A percentile compares a stretch with the other conserved stretches of the same genome.
Conservation (phyloP, 2,888 invertebrate genomes). For the Pandemis heparana region DNA sequence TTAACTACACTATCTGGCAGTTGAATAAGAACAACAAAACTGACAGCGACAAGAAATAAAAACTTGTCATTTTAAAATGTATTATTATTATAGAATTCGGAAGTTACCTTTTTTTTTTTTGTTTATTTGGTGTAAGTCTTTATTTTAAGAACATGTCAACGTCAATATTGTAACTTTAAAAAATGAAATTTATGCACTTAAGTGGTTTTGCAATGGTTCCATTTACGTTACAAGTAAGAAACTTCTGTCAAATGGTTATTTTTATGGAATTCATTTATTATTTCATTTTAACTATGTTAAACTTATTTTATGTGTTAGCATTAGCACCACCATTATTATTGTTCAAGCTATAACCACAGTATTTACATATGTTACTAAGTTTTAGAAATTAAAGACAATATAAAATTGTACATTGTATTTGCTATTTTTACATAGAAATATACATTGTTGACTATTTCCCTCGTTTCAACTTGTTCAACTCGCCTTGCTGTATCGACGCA, state of each 20-base stretch:
- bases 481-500: conserved; percentile 93
- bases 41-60: conserved; percentile 39
- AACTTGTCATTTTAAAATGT: neutral
- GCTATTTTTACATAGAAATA: conserved; percentile 52
- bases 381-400: neutral
- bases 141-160: neutral
- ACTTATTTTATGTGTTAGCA: no score
- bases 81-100: no score
- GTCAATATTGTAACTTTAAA: neutral
- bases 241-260: neutral
- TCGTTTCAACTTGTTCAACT: conserved; percentile 90
- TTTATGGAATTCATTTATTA: neutral
- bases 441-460: conserved; percentile 24
- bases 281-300: no score
- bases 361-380: neutral
- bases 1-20: conserved; percentile 89
- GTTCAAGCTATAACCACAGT: no score
- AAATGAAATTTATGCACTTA: neutral
- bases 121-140: neutral
- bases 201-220: neutral
- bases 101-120: neutral
- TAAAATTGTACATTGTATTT: conserved; percentile 66
- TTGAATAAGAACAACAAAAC: conserved; percentile 49
- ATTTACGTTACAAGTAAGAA: no score
- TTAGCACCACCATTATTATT: no score